Evolutionary conservation across 1,140 invertebrate species (phyloP).

Genomic region (Pseudachorutes palmiensis): DNA sequence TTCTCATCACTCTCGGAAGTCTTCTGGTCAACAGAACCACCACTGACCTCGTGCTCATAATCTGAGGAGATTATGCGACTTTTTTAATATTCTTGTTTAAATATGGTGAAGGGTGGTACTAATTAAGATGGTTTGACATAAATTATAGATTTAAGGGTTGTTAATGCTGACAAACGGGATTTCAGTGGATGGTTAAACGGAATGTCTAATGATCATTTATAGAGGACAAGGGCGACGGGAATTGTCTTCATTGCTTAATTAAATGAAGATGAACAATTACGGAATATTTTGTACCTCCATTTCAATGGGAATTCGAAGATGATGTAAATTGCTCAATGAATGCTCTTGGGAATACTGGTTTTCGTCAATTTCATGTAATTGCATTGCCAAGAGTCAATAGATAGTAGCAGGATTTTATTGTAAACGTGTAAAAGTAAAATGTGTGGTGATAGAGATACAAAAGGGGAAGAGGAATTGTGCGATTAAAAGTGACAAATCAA

Average conservation of each 20-base stretch:
- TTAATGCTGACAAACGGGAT: neutral
- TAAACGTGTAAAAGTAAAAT: neutral
- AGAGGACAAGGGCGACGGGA: neutral
- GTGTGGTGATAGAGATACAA: neutral
- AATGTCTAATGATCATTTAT: neutral
- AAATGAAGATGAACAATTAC: neutral
- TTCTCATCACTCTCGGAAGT: neutral
- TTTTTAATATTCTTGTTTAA: neutral
- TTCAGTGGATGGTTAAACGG: neutral
- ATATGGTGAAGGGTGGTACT: neutral
- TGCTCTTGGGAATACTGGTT: neutral
- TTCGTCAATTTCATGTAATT: neutral
- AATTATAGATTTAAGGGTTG: neutral
- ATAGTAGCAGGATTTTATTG: neutral
- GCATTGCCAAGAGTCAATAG: neutral
- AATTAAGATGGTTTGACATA: neutral
- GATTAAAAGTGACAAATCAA: neutral
- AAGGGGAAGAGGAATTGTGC: neutral
- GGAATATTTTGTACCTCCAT: neutral
- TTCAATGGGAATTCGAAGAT: neutral
- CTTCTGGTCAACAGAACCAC: neutral
- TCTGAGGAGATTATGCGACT: neutral
- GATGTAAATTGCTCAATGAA: neutral
- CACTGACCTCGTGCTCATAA: neutral
- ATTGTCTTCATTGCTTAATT: neutral